A percentile compares a stretch with the other conserved stretches of the same genome.
Evolutionary conservation across 2,113 vertebrate species (phyloP).

Genomic region (Motacilla alba): DNA sequence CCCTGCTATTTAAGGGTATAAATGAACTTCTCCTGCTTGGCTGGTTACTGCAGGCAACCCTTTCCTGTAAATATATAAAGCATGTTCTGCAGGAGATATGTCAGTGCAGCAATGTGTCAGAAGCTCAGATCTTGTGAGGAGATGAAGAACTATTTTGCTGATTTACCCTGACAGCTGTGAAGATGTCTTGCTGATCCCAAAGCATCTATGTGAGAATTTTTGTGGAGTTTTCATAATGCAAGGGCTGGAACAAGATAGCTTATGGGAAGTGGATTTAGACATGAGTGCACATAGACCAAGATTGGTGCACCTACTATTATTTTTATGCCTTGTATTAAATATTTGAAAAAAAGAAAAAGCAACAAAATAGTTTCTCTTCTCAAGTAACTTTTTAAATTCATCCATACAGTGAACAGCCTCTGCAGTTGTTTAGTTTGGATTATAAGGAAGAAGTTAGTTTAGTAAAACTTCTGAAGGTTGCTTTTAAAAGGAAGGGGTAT

Average conservation of each 20-base stretch:
- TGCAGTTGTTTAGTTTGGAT: not conserved
- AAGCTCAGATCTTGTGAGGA: not conserved
- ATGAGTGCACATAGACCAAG: not conserved
- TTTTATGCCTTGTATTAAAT: not conserved
- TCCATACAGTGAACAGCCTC: not conserved
- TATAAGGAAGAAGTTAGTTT: not conserved
- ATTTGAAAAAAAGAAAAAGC: not conserved
- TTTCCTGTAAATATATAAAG: slow-evolving; percentile 36
- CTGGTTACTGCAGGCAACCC: slow-evolving; percentile 9
- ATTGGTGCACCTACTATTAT: not conserved
- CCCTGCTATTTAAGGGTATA: slow-evolving; percentile 44
- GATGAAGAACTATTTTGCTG: not conserved
- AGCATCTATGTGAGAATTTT: not conserved
- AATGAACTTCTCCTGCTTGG: slow-evolving; percentile 21
- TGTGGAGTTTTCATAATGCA: not conserved
- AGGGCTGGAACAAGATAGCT: not conserved
- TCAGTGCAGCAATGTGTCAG: not conserved
- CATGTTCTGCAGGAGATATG: not conserved
- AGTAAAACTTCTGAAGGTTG: not conserved
- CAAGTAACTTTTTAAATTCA: not conserved
- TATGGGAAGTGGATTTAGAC: not conserved
- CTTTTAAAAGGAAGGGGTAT: not conserved
- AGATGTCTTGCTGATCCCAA: not conserved
- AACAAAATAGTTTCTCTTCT: not conserved
- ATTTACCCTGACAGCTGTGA: not conserved